Evolutionary conservation across 2,797 vertebrate genomes (phyloP), one percentile per base, ranked within the genome.

Genomic region (Podargus strigoides): DNA sequence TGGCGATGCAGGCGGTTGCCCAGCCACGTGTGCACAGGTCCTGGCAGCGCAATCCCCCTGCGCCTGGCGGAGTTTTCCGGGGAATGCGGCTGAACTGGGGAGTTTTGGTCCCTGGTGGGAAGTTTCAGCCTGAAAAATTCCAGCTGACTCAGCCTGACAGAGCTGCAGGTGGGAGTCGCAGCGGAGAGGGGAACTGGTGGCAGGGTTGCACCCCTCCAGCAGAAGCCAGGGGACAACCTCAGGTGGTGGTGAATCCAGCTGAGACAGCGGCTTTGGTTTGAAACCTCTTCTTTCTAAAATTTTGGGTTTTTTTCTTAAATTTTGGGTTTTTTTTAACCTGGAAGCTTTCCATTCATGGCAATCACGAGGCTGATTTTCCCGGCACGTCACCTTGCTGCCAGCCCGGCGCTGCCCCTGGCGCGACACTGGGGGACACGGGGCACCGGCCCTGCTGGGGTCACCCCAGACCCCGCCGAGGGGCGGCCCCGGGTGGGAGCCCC

Each of bases 11-110:
- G 53, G 34, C 0, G 26, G 12, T 14, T 74, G 49, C 39, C 32
- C 46, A 34, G 50, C 30, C 3, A 0, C 10, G 12, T 1, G 14
- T 12, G 16, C 19, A 28, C 1, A 6, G 6, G 4, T 23, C 14
- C 52, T 7, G 34, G 46, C 86, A 59, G 64, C n/a, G 12, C 59
- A 6, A 6, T 32, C 58, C 67, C 42, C 24, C 68, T 4, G 34
- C 7, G 11, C 47, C 73, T 11, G 53, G 53, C 12, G 4, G 11
- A 4, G 7, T 24, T 24, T 21, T 28, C 0, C 5, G 1, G 37
- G 70, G 47, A 41, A 66, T 17, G 15, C 12, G 0, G 2, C 56
- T 4, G 9, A 28, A 64, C 26, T 1, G 0, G 4, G 50, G 24
- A 8, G 15, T 1, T 41, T 34, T 17, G 36, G 34, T 34, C 69